Conservation (phyloP, 1,140 invertebrate species). For the Mamestra configurata region DNA sequence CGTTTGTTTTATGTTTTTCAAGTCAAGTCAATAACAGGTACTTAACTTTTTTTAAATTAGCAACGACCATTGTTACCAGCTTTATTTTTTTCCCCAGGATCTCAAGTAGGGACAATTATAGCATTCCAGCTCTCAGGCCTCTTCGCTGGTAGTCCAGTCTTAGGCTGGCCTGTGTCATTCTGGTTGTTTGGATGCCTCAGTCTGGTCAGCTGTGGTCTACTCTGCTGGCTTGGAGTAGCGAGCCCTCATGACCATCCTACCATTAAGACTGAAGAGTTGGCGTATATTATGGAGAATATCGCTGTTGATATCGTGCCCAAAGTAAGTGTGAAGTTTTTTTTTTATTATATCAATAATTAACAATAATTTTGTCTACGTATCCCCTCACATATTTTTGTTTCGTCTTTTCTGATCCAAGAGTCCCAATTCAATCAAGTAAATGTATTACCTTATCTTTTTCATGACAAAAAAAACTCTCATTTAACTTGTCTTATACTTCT, state of each 20-base stretch:
- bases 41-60: too few species aligned
- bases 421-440: too few species aligned
- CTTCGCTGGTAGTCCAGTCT: conserved; percentile 70
- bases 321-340: too few species aligned
- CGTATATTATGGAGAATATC: conserved; percentile 84
- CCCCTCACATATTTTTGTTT: too few species aligned
- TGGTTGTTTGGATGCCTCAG: conserved; percentile 88
- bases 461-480: too few species aligned
- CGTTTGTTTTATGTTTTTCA: too few species aligned
- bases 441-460: too few species aligned
- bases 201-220: conserved; percentile 75
- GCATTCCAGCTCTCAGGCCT: conserved; percentile 84
- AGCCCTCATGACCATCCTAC: conserved; percentile 88
- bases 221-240: conserved; percentile 76
- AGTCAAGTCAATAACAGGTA: too few species aligned
- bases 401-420: too few species aligned
- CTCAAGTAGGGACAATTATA: conserved; percentile 83
- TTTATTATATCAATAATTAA: too few species aligned
- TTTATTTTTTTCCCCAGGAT: conserved; percentile 58
- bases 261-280: conserved; percentile 89
- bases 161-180: conserved; percentile 88
- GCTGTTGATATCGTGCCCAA: conserved; percentile 62
- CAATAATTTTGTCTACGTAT: too few species aligned
- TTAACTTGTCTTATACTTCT: not conserved
- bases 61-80: too few species aligned